Base-by-base conservation (phyloP, 92 coral and sea anemone genomes). In the Zoanthus sansibaricus region DNA sequence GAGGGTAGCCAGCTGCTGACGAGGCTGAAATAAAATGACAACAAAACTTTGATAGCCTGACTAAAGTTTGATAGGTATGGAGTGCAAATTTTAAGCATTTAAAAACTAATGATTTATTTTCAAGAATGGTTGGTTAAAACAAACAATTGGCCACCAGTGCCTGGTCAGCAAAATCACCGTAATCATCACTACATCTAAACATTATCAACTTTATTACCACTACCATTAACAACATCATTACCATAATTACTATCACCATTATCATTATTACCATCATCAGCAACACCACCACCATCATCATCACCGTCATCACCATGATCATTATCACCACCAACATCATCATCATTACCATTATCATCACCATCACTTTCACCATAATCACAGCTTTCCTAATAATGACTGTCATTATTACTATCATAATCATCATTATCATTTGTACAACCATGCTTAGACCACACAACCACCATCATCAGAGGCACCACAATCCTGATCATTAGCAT, bases 21-120 rank as follows among this genome's bases (percentile, higher is more conserved):
- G 66, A 14, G 4, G 80, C 80, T 76, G 80, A 52, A 76, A 76
- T 21, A 76, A 10, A 76, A 75, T 16, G 13, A 71, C 47, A 71
- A 71, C 17, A 9, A 71, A 15, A 30, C 20, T 71, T 45, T 13
- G 51, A n/a, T 11, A 71, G 1, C 18, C n/a, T 4, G n/a, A 33
- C 5, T 32, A 6, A 9, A 33, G 51, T 71, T 33, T 9, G 21
- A 20, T 20, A 21, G 33, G 9, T 6, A 7, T 68, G 7, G 13
- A 6, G 44, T 4, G 49, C 47, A 45, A 5, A 15, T 42, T 42
- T 15, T 58, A 3, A 58, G 3, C 66, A 58, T 17, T 25, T 25
- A 25, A 25, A 58, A 58, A 14, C n/a, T 14, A 11, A 17, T 58
- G 3, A 12, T 58, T 20, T 49, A 58, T 2, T 12, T 25, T 14